Evolutionary conservation across 1,140 invertebrate species (phyloP), one percentile per base, ranked within the genome.

Genomic region (Brachionus calyciflorus): DNA sequence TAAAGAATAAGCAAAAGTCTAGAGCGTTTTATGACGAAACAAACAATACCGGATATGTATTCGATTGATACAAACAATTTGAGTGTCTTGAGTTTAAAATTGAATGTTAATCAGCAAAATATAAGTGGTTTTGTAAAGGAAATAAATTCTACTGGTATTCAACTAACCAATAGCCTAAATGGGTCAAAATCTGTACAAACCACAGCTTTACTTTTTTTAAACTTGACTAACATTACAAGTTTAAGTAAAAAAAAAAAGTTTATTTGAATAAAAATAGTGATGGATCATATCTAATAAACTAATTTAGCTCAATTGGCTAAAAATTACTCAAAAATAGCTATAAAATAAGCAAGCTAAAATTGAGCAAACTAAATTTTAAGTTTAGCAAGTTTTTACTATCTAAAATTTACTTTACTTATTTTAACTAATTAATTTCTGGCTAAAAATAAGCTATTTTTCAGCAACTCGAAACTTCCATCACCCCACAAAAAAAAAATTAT

Each of bases 61-160:
- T n/a, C 30, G 3, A 73, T 73, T 4, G 40, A 73, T 28, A 73
- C 69, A 14, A 46, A 73, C 10, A 73, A 73, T 14, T 30, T 73
- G 10, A 30, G 17, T 14, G 46, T 73, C 1, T 24, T 73, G 9
- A 73, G 69, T 17, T n/a, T 73, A 9, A 55, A 51, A 14, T 12
- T 55, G 2, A 73, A 49, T 46, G 21, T 51, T 37, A 21, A 44
- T 9, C 12, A 73, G 21, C 19, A 17, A 49, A 51, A 41, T 49
- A 9, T 73, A 7, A 73, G 28, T 73, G 69, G 69, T 21, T 51
- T 73, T 51, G 37, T 73, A 51, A 73, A 30, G 19, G 26, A 49
- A 49, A 49, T 55, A 21, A 73, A 73, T n/a, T 65, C 60, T 24
- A 44, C 37, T 24, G 37, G 24, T 4, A 65, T 65, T 4, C 12